A percentile compares a stretch with the other conserved stretches of the same genome.
Evolutionary conservation across 2,888 invertebrate genomes (phyloP).

Genomic region (Cerceris rybyensis): DNA sequence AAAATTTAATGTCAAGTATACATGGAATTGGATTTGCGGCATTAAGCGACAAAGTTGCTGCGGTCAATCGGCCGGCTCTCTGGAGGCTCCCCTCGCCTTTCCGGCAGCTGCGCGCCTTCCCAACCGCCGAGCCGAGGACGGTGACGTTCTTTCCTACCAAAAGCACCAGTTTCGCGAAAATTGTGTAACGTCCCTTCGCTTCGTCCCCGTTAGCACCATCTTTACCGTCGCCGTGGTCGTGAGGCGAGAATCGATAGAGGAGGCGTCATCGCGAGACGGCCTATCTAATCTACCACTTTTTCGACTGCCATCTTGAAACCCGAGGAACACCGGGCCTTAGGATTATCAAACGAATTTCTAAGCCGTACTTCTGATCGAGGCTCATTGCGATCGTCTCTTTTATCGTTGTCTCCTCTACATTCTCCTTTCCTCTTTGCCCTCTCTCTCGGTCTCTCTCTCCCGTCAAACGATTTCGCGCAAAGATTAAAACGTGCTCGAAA

Average conservation of each 20-base stretch:
- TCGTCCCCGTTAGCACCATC: too few species aligned
- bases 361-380: slow-evolving; percentile 58
- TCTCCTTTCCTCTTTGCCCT: background rate
- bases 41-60: slow-evolving; percentile 34
- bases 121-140: background rate
- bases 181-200: too few species aligned
- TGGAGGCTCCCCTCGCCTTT: background rate
- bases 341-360: slow-evolving; percentile 71
- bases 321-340: slow-evolving; percentile 53
- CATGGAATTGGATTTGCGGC: slow-evolving; percentile 71
- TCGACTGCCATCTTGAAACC: slow-evolving; percentile 78
- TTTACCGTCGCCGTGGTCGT: slow-evolving; percentile 11
- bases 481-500: slow-evolving; percentile 63
- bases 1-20: slow-evolving; percentile 81
- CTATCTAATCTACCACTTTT: slow-evolving; percentile 78
- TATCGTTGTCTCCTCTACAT: background rate
- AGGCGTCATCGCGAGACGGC: slow-evolving; percentile 68
- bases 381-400: slow-evolving; percentile 37
- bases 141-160: too few species aligned
- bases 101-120: background rate
- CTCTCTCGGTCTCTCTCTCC: background rate
- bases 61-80: slow-evolving; percentile 19
- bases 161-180: too few species aligned
- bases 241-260: slow-evolving; percentile 23
- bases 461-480: slow-evolving; percentile 45